phyloP scores from a whole-genome alignment of 2,888 invertebrate species.

The Dasysyrphus tricinctus region DNA sequence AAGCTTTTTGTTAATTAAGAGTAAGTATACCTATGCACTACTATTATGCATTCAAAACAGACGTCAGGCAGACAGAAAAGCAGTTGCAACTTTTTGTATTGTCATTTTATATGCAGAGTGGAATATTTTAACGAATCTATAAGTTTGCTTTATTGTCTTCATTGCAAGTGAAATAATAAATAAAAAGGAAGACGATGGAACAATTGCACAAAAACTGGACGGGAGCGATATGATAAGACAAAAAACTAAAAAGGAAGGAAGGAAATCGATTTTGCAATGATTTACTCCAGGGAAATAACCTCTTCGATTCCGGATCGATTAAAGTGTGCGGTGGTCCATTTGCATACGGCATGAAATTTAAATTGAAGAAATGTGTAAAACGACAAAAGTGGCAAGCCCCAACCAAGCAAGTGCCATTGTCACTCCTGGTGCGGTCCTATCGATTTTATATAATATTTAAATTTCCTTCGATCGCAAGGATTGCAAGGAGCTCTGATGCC shows the following conservation, averaged over 20 bases:
- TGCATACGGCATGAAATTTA: slow-evolving; percentile 73
- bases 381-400: slow-evolving; percentile 59
- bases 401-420: slow-evolving; percentile 54
- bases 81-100: too few relatives aligned
- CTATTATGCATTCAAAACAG: too few relatives aligned
- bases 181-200: slow-evolving; percentile 24
- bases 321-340: slow-evolving; percentile 71
- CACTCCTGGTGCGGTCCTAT: slow-evolving; percentile 48
- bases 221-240: slow-evolving; percentile 48
- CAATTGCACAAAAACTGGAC: slow-evolving; percentile 49
- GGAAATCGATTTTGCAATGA: slow-evolving; percentile 72
- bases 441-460: slow-evolving; percentile 58
- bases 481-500: background rate
- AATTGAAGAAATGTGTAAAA: slow-evolving; percentile 73
- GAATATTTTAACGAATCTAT: background rate
- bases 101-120: too few relatives aligned
- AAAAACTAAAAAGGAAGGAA: slow-evolving; percentile 46
- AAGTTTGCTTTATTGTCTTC: background rate
- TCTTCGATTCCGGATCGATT: slow-evolving; percentile 70
- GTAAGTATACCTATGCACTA: too few relatives aligned
- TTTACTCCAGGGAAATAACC: slow-evolving; percentile 72
- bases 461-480: slow-evolving; percentile 29
- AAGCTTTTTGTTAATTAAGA: too few relatives aligned
- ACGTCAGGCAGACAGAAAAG: background rate
- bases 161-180: slow-evolving; percentile 4